Base-by-base conservation (phyloP, 2,888 invertebrate genomes). In the Tromatobia lineatoria region DNA sequence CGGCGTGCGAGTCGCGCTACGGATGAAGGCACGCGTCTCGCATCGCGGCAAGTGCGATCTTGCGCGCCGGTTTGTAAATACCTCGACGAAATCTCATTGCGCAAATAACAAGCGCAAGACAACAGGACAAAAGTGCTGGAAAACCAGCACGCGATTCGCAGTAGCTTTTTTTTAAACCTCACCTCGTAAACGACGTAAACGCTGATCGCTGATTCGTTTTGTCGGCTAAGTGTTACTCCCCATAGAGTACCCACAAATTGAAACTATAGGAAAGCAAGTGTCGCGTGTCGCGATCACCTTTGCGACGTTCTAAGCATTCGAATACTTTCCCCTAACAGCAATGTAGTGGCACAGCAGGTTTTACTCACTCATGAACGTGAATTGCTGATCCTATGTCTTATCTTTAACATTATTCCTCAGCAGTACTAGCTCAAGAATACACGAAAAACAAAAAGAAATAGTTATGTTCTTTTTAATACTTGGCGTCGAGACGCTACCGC, bases 251-350 rank as follows among this genome's bases (percentile, higher is more conserved):
- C 59, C 50, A 59, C 6, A 23, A 73, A 80, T 61, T 69, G 34
- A 11, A 73, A 77, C 57, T 59, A 69, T 38, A 38, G 71, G 83
- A 79, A 83, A 70, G 45, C 54, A 69, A 78, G 74, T 45, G 80
- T 73, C 69, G 59, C 45, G 67, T 67, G 76, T 52, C 15, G 29
- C 45, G 54, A 61, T 71, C 67, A 29, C 25, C 59, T 57, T 38
- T 34, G 70, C 42, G 42, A 57, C 38, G 54, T 71, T 38, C 7
- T 57, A 42, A 57, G 2, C 50, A 34, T n/a, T 71, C 42, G 23
- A 38, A 74, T 80, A 83, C 84, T 84, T 84, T 84, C 84, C 84
- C 75, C 81, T 71, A 23, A 38, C 70, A 47, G 70, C 13, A 42
- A 29, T 29, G 57, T 50, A 34, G 78, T 45, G 34, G 64, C 34